phyloP scores from a whole-genome alignment of 2,888 invertebrate species.

The Dysmachus trigonus region DNA sequence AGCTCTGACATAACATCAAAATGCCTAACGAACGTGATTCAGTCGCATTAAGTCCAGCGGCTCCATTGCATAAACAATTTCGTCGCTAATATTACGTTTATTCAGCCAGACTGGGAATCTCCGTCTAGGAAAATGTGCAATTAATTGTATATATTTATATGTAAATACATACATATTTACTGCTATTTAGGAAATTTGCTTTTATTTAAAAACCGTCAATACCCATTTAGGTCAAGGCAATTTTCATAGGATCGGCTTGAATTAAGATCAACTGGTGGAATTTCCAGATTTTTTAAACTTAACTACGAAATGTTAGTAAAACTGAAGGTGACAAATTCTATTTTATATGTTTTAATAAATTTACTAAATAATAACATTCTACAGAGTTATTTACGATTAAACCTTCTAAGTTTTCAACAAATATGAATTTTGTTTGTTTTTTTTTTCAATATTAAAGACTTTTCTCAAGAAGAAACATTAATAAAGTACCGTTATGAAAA shows the following conservation, averaged over 20 bases:
- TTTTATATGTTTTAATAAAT: background rate
- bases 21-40: background rate
- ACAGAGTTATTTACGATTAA: too few species aligned
- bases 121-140: background rate
- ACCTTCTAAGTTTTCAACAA: too few species aligned
- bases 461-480: too few species aligned
- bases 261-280: background rate
- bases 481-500: too few species aligned
- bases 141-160: background rate
- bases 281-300: background rate
- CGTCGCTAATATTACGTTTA: background rate
- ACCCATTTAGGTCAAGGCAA: background rate
- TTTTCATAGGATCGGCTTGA: background rate
- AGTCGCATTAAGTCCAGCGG: background rate
- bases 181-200: background rate
- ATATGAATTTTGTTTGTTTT: too few species aligned
- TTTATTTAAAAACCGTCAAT: background rate
- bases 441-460: too few species aligned
- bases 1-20: background rate
- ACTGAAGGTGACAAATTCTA: background rate
- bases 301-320: background rate
- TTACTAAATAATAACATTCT: too few species aligned
- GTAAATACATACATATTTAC: too few species aligned
- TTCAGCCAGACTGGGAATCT: background rate
- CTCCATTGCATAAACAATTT: background rate